phyloP scores from a whole-genome alignment of 2,888 invertebrate genomes.

The Schrankia costaestrigalis region DNA sequence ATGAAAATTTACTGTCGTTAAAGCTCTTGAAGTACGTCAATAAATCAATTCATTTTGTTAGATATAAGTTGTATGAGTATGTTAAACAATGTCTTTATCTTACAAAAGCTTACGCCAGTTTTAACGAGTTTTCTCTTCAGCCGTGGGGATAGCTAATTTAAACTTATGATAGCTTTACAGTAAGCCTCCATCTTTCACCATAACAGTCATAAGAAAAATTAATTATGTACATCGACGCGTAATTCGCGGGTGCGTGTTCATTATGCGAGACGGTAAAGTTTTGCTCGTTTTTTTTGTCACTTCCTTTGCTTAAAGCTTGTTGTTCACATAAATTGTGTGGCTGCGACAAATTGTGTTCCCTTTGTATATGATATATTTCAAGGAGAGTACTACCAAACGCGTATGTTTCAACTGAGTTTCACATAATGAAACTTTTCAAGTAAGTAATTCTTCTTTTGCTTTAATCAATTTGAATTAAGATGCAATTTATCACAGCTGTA shows the following conservation, averaged over 20 bases:
- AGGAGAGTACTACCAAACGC: conserved; percentile 50
- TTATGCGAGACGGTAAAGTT: conserved; percentile 35
- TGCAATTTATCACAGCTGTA: conserved; percentile 43
- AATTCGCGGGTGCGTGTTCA: conserved; percentile 39
- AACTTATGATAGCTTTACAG: conserved; percentile 43
- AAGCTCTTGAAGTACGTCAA: conserved; percentile 16
- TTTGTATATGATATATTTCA: conserved; percentile 63
- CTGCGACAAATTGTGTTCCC: conserved; percentile 68
- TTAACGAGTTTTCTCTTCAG: conserved; percentile 43
- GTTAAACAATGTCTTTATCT: conserved; percentile 37
- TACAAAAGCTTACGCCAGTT: conserved; percentile 35
- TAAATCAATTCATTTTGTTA: conserved; percentile 21
- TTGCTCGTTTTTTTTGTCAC: conserved; percentile 50
- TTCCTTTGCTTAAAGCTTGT: conserved; percentile 61
- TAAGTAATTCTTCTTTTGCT: conserved; percentile 54
- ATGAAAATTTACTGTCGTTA: conserved; percentile 10
- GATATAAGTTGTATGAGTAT: conserved; percentile 10
- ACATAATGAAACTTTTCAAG: conserved; percentile 62
- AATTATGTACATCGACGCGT: conserved; percentile 18
- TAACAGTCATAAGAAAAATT: conserved; percentile 18
- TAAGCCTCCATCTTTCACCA: conserved; percentile 15
- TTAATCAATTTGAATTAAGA: conserved; percentile 59
- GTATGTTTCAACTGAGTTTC: conserved; percentile 54
- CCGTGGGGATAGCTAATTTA: conserved; percentile 35
- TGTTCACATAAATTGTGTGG: conserved; percentile 69